Conservation (phyloP, 2,888 invertebrate species). For the Boloria selene region DNA sequence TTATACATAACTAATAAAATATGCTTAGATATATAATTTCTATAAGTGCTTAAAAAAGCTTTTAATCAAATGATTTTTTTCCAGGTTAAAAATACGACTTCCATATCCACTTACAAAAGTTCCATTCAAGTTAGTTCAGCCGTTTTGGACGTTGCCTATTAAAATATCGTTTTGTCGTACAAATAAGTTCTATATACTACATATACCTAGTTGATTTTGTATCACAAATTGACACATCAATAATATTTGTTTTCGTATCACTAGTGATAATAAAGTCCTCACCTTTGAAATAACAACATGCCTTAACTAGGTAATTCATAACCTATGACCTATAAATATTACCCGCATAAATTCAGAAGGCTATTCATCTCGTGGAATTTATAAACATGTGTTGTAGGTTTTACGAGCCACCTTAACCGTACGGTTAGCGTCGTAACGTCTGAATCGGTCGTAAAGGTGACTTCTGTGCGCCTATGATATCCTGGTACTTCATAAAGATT, state of each 20-base stretch:
- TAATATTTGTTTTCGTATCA: not conserved
- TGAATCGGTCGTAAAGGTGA: constrained; percentile 47
- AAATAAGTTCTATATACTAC: no score
- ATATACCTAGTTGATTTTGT: no score
- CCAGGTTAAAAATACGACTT: no score
- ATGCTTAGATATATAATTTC: no score
- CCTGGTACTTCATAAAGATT: constrained; percentile 38
- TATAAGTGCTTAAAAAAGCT: no score
- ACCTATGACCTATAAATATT: constrained; percentile 20
- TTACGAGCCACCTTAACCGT: constrained; percentile 49
- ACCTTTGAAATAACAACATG: not conserved
- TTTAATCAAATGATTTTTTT: no score
- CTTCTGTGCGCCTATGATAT: constrained; percentile 38
- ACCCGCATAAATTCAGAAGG: constrained; percentile 47
- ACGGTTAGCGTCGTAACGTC: constrained; percentile 46
- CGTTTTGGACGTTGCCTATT: no score
- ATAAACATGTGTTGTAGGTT: constrained; percentile 53
- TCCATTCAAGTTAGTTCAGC: no score
- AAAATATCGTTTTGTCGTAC: no score
- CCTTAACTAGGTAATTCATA: constrained; percentile 25
- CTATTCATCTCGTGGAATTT: constrained; percentile 41
- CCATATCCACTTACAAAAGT: no score
- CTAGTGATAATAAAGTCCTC: constrained; percentile 1
- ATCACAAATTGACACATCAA: no score
- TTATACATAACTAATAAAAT: no score